phyloP scores from a whole-genome alignment of 2,113 vertebrate genomes.

The Silurus meridionalis region DNA sequence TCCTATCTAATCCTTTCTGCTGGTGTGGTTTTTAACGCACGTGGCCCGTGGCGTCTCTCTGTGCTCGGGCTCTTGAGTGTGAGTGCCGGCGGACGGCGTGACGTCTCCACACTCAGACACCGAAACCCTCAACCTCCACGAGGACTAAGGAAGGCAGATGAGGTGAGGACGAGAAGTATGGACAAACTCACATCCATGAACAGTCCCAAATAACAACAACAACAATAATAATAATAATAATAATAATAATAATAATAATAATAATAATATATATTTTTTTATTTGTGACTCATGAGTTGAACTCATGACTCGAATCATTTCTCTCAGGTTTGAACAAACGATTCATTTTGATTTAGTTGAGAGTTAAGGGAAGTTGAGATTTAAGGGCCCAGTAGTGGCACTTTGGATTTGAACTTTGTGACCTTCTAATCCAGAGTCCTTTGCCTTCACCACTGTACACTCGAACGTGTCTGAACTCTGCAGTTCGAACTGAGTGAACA shows the following conservation, averaged over 20 bases:
- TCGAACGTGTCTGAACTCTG: not conserved
- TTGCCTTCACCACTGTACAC: not conserved
- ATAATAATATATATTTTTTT: not conserved
- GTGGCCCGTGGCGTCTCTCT: not conserved
- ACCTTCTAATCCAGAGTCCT: no score
- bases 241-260: not conserved
- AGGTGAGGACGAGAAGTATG: not conserved
- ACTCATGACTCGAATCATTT: not conserved
- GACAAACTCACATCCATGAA: not conserved
- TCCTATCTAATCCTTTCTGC: not conserved
- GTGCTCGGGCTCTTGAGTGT: not conserved
- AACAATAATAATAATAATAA: not conserved
- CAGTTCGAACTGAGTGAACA: not conserved
- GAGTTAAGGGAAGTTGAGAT: no score
- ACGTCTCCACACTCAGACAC: not conserved
- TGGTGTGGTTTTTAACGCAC: not conserved
- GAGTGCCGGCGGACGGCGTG: not conserved
- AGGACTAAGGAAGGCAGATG: not conserved
- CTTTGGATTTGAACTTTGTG: not conserved
- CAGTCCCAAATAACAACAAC: not conserved
- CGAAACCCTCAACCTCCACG: not conserved
- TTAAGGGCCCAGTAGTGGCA: not conserved
- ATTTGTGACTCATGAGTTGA: not conserved
- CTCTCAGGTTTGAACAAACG: not conserved
- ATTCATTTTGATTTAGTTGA: not conserved